A percentile compares a stretch with the other conserved stretches of the same genome.
These are phyloP conservation scores for Acomys russatus DNA, from an alignment of 2,797 vertebrate species.

Conservation along the genomic window DNA sequence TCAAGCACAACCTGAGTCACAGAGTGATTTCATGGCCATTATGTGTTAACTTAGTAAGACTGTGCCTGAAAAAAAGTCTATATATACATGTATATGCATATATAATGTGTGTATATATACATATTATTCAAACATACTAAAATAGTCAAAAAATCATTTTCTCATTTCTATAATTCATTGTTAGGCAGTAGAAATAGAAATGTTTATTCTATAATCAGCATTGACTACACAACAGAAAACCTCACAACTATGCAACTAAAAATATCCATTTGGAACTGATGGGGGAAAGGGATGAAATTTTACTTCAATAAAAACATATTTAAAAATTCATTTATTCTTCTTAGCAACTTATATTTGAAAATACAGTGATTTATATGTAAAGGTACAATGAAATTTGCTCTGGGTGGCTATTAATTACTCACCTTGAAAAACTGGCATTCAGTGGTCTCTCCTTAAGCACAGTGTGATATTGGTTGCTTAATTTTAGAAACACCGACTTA, in stretches of 20 bases:
- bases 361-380: slow-evolving; percentile 39
- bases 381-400: slow-evolving; percentile 56
- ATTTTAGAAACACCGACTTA: slow-evolving; percentile 63
- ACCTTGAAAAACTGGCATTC: slow-evolving; percentile 48
- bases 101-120: not conserved
- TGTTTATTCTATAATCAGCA: slow-evolving; percentile 36
- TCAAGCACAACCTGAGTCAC: not conserved
- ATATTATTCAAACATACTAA: slow-evolving; percentile 3
- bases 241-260: slow-evolving; percentile 32
- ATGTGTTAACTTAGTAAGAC: not conserved
- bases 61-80: not conserved
- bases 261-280: not conserved
- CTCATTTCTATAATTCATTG: not conserved
- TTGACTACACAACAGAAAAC: slow-evolving; percentile 7
- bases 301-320: not conserved
- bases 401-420: not conserved
- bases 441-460: slow-evolving; percentile 47
- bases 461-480: slow-evolving; percentile 43
- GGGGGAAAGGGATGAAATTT: not conserved
- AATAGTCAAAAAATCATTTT: not conserved
- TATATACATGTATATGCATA: too few relatives aligned
- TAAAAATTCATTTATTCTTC: slow-evolving; percentile 25
- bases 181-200: slow-evolving; percentile 17
- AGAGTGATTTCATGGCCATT: not conserved
- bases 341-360: not conserved